Percentiles rank a stretch among this genome's conserved stretches.
Evolutionary conservation across 2,797 vertebrate genomes (phyloP).

Genomic region (Cyclura pinguis): DNA sequence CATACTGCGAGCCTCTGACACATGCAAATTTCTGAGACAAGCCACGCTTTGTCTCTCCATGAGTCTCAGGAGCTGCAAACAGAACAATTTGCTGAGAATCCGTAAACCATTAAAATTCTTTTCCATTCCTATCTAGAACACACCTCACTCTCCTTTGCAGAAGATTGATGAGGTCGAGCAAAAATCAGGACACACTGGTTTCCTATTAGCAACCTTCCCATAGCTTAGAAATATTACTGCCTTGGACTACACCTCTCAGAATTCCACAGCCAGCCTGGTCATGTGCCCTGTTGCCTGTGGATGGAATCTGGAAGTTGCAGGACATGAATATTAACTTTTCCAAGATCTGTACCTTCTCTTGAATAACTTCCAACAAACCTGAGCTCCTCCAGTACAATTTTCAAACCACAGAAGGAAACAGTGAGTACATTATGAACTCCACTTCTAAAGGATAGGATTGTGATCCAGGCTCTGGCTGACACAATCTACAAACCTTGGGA

Average conservation of each 20-base stretch:
- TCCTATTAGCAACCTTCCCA: background rate
- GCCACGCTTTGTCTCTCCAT: background rate
- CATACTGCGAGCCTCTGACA: background rate
- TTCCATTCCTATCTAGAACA: background rate
- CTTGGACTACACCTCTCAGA: too few relatives aligned
- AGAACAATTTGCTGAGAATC: background rate
- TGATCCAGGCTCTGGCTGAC: background rate
- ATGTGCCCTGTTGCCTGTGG: too few relatives aligned
- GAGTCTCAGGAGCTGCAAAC: background rate
- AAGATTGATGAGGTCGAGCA: background rate
- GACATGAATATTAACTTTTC: too few relatives aligned
- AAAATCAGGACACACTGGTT: background rate
- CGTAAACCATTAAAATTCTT: background rate
- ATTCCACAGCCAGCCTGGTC: too few relatives aligned
- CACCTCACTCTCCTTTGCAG: background rate
- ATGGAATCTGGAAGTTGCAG: too few relatives aligned
- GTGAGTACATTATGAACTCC: background rate
- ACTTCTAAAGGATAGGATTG: background rate
- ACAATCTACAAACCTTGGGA: background rate
- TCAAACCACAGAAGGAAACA: conserved; percentile 17
- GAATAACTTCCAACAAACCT: background rate
- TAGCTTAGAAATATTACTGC: too few relatives aligned
- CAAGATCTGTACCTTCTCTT: background rate
- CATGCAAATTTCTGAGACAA: background rate
- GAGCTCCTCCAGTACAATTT: background rate